Evolutionary conservation across 2,888 invertebrate genomes (phyloP), one percentile per base, ranked within the genome.

Genomic region (Anoncus sp.): DNA sequence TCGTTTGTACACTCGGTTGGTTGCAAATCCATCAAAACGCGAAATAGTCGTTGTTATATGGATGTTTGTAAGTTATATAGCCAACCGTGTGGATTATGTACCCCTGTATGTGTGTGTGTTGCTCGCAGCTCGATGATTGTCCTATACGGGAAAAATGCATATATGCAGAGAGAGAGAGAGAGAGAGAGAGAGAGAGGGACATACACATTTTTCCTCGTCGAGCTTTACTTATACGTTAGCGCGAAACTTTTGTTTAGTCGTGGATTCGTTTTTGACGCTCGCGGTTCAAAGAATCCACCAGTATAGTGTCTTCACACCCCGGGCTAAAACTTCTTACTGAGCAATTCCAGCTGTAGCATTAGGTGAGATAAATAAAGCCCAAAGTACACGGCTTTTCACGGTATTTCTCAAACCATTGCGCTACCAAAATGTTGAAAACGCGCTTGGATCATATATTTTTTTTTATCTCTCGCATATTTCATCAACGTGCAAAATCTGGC

Each of bases 11-110:
- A 62, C 75, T 73, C 53, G 78, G 59, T 80, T 80, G 80, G 80
- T 72, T 81, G 79, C 76, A 73, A 77, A 81, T 76, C 70, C 80
- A 77, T 80, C 76, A 81, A 79, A 76, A 71, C 16, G 53, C 62
- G 57, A 67, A 69, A 72, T 78, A 72, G 72, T 78, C 79, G 73
- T 70, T 65, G 67, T 73, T 57, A 65, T 59, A 43, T 40, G 24
- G 7, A 20, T 31, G 40, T 62, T 18, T 51, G 2, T 20, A 59
- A 62, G 47, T 40, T 22, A 53, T 53, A 67, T 18, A 53, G 35
- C 45, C 27, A 27, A 40, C 35, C 53, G 38, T 40, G 35, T 53
- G 45, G 35, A 12, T 55, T 67, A 55, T 49, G 67, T 67, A 35
- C 43, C 24, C 51, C 22, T 53, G 35, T 60, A 51, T 47, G 40